Conservation (phyloP, 2,888 invertebrate genomes). For the Polydrusus cervinus region DNA sequence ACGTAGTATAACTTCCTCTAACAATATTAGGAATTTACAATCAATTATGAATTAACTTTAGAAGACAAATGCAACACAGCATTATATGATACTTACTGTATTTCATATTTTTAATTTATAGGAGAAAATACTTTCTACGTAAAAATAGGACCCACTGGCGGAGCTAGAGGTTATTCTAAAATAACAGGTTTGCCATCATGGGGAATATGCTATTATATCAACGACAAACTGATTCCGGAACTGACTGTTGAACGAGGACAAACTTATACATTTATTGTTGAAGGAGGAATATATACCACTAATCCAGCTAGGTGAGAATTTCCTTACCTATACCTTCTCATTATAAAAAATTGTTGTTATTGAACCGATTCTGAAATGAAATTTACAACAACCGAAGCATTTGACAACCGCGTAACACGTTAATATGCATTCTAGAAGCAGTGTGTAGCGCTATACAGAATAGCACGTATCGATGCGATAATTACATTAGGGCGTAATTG, state of each 20-base stretch:
- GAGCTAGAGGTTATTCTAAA: constrained; percentile 84
- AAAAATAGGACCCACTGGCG: constrained; percentile 89
- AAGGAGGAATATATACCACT: constrained; percentile 87
- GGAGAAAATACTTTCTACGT: constrained; percentile 80
- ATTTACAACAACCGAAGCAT: too few relatives aligned
- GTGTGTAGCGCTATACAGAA: too few relatives aligned
- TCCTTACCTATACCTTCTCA: background rate
- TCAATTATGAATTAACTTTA: too few relatives aligned
- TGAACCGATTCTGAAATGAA: too few relatives aligned
- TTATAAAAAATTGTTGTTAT: background rate
- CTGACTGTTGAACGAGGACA: constrained; percentile 89
- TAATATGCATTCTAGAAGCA: too few relatives aligned
- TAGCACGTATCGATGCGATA: too few relatives aligned
- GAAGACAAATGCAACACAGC: too few relatives aligned
- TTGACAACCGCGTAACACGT: too few relatives aligned
- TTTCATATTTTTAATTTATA: constrained; percentile 49
- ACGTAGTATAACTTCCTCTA: too few relatives aligned
- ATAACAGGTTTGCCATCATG: constrained; percentile 88
- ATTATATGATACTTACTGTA: too few relatives aligned
- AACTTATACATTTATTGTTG: constrained; percentile 89
- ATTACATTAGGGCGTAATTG: too few relatives aligned
- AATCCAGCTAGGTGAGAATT: constrained; percentile 79
- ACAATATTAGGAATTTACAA: too few relatives aligned
- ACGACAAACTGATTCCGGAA: constrained; percentile 92
- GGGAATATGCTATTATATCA: constrained; percentile 96